These are phyloP conservation scores for Calyptomena viridis DNA, from an alignment of 2,113 vertebrate species.

Conservation along the genomic window DNA sequence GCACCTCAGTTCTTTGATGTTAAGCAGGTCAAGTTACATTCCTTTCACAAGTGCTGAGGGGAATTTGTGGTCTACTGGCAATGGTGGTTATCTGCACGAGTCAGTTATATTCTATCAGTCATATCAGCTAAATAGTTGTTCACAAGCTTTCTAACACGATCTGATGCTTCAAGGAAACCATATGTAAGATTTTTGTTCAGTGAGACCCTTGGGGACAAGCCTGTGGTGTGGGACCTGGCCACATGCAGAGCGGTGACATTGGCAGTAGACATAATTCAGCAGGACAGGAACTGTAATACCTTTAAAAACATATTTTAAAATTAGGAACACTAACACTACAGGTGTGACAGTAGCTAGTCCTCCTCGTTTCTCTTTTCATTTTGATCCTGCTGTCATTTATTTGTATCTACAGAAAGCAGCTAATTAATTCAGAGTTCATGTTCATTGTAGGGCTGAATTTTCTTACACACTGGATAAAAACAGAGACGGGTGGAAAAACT, in stretches of 20 bases:
- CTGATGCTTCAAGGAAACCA: neutral
- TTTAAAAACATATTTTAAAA: neutral
- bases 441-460: neutral
- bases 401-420: neutral
- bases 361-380: neutral
- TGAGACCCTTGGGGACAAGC: neutral
- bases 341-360: neutral
- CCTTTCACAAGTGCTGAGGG: neutral
- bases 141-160: accelerated
- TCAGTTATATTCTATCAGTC: neutral
- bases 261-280: accelerated
- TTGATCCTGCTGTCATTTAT: neutral
- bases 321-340: neutral
- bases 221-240: neutral
- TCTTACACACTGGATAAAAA: neutral
- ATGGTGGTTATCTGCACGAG: neutral
- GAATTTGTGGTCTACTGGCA: neutral
- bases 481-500: neutral
- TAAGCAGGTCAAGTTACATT: neutral
- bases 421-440: constrained; percentile 12
- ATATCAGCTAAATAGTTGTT: neutral
- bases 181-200: neutral
- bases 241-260: neutral
- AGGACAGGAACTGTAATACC: neutral
- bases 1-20: neutral